Conservation (phyloP, 2,797 vertebrate genomes). For the Enteromius afrohamiltoni region DNA sequence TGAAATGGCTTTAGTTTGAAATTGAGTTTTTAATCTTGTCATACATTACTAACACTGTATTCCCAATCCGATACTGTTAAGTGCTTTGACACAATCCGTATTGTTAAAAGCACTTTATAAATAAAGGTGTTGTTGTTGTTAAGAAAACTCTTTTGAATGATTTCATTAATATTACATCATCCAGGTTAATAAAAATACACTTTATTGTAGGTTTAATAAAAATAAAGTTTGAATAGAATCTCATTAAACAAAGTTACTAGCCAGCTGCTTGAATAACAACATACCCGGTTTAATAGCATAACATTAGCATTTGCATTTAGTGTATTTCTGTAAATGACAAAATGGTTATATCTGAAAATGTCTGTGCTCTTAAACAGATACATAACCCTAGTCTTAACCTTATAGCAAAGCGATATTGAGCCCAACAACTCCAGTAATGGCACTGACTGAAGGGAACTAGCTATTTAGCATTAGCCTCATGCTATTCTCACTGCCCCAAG, state of each 20-base stretch:
- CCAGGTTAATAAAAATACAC: too few relatives aligned
- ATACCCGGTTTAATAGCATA: background rate
- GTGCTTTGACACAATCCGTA: too few relatives aligned
- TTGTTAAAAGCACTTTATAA: too few relatives aligned
- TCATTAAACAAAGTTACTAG: background rate
- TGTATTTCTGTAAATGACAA: background rate
- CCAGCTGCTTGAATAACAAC: background rate
- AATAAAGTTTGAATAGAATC: too few relatives aligned
- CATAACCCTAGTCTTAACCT: background rate
- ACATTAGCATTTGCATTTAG: background rate
- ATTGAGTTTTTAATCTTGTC: too few relatives aligned
- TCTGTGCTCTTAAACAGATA: background rate
- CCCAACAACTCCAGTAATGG: background rate
- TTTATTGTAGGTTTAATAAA: too few relatives aligned
- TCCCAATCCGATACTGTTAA: too few relatives aligned
- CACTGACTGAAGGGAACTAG: background rate
- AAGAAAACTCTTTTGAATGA: too few relatives aligned
- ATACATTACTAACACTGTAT: too few relatives aligned
- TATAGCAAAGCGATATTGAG: background rate
- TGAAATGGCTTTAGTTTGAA: too few relatives aligned
- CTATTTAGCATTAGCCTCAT: conserved; percentile 34
- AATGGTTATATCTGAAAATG: background rate
- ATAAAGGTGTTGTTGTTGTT: too few relatives aligned
- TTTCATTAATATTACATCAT: too few relatives aligned
- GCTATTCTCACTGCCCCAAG: conserved; percentile 29